phyloP scores from a whole-genome alignment of 2,113 vertebrate genomes.

The Platanista minor region DNA sequence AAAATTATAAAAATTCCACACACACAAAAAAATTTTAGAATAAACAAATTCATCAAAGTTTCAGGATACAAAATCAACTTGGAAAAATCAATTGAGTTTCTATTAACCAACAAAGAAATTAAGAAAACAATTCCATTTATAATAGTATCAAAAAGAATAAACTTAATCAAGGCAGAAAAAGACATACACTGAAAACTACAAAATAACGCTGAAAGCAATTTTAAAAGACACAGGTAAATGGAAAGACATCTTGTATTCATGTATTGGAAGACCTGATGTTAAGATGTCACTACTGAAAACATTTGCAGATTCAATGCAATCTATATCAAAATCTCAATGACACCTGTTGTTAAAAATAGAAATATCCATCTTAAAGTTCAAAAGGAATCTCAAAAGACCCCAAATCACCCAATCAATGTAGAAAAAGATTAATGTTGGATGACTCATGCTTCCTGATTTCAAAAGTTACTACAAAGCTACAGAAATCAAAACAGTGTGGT shows the following conservation, averaged over 20 bases:
- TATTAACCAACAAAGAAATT: neutral
- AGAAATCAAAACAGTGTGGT: neutral
- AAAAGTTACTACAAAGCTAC: neutral
- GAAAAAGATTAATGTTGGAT: neutral
- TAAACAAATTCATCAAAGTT: neutral
- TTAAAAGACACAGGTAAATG: neutral
- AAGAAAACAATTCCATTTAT: neutral
- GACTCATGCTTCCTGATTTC: neutral
- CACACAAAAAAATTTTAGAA: neutral
- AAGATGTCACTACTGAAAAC: neutral
- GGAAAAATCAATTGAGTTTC: neutral
- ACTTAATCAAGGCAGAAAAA: neutral
- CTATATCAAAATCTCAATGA: neutral
- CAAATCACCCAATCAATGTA: neutral
- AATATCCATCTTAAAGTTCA: neutral
- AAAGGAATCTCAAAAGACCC: neutral
- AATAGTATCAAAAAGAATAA: neutral
- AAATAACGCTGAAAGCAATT: neutral
- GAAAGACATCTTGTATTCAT: neutral
- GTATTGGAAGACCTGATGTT: neutral
- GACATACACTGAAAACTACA: neutral
- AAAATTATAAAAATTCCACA: neutral
- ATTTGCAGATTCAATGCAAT: neutral
- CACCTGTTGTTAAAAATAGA: neutral
- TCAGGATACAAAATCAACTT: neutral